Conservation (phyloP, 2,113 vertebrate species). For the Gallinago paraguaiae region DNA sequence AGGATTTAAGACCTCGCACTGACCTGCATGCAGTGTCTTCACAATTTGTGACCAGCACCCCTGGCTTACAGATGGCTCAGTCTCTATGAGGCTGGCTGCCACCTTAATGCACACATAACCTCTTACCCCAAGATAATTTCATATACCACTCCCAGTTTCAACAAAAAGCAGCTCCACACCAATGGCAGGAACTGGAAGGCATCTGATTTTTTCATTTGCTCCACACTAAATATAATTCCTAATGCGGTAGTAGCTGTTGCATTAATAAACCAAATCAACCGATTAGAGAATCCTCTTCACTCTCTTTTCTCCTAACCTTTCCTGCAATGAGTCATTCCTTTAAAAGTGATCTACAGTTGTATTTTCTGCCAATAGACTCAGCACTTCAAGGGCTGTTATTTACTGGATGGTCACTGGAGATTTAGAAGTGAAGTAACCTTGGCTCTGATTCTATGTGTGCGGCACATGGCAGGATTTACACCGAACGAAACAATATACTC, state of each 20-base stretch:
- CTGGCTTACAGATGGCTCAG: not conserved
- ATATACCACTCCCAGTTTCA: not conserved
- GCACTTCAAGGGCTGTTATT: constrained; percentile 14
- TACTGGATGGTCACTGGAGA: constrained; percentile 43
- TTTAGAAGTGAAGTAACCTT: constrained; percentile 30
- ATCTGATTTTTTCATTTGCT: not conserved
- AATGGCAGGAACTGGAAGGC: not conserved
- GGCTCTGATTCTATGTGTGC: not conserved
- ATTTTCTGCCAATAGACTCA: constrained; percentile 8
- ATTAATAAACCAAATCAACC: not conserved
- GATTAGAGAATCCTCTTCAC: not conserved
- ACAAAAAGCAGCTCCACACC: not conserved
- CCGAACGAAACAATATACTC: not conserved
- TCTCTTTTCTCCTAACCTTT: not conserved
- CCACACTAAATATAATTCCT: not conserved
- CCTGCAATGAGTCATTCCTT: not conserved
- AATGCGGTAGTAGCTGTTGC: not conserved
- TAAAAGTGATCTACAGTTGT: not conserved
- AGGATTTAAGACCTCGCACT: not conserved
- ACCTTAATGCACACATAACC: not conserved
- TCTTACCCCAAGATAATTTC: not conserved
- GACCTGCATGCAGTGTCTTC: not conserved
- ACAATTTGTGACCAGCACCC: not conserved
- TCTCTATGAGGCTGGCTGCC: not conserved
- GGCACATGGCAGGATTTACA: not conserved